A percentile compares a stretch with the other conserved stretches of the same genome.
phyloP scores from a whole-genome alignment of 1,140 invertebrate species.

The Homalodisca vitripennis region DNA sequence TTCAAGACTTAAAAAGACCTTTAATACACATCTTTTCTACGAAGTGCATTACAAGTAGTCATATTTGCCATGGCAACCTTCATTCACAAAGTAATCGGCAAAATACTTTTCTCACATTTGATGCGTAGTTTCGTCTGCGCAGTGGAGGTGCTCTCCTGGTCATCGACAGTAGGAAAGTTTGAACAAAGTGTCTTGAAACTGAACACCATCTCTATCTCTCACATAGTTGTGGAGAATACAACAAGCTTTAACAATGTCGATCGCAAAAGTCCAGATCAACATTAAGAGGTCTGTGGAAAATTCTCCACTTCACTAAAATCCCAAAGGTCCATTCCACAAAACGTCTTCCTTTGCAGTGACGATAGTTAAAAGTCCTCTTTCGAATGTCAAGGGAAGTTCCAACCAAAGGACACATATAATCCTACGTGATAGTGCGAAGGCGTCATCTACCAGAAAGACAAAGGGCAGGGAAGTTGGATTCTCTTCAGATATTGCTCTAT shows the following conservation, averaged over 20 bases:
- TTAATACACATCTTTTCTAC: too few species aligned
- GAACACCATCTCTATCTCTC: not conserved
- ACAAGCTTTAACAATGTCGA: not conserved
- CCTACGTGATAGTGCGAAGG: conserved; percentile 8
- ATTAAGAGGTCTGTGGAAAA: not conserved
- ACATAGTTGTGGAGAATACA: too few species aligned
- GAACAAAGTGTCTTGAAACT: conserved; percentile 5
- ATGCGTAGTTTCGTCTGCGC: not conserved
- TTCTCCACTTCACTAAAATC: conserved; percentile 2
- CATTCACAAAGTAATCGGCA: conserved; percentile 11
- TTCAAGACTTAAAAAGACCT: too few species aligned
- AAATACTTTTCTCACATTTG: not conserved
- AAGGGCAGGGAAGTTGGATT: not conserved
- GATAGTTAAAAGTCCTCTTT: not conserved
- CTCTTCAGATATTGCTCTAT: not conserved
- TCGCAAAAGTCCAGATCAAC: not conserved
- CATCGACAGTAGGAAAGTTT: not conserved
- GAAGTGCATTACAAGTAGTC: not conserved
- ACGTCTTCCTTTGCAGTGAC: not conserved
- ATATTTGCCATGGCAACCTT: conserved; percentile 14
- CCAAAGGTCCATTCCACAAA: conserved; percentile 5
- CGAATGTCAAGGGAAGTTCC: not conserved
- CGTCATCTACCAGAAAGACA: conserved; percentile 11
- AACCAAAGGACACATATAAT: conserved; percentile 1
- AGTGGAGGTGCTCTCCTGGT: not conserved